A percentile compares a stretch with the other conserved stretches of the same genome.
phyloP scores from a whole-genome alignment of 1,140 invertebrate genomes.

The Daktulosphaira vitifoliae region DNA sequence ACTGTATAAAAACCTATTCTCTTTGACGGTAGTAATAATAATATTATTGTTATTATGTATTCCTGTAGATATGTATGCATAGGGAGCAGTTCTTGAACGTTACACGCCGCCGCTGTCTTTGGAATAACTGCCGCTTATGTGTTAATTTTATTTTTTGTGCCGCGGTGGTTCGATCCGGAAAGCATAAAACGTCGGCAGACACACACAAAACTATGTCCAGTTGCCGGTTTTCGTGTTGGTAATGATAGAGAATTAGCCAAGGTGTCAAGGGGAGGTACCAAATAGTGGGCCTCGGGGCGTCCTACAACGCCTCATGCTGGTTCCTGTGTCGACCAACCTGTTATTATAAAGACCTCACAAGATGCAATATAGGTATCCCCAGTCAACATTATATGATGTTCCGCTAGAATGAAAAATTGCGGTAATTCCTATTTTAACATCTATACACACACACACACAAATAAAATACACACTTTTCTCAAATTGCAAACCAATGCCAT shows the following conservation, averaged over 20 bases:
- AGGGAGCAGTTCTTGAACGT: too few relatives aligned
- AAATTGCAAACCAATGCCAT: too few relatives aligned
- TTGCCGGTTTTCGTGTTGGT: slow-evolving; percentile 22
- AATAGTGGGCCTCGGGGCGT: slow-evolving; percentile 27
- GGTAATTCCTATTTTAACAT: slow-evolving; percentile 12
- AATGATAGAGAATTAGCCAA: slow-evolving; percentile 33
- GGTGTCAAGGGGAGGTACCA: slow-evolving; percentile 32
- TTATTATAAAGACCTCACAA: slow-evolving; percentile 33
- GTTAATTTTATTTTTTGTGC: slow-evolving; percentile 13
- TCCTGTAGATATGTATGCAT: too few relatives aligned
- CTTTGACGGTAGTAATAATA: too few relatives aligned
- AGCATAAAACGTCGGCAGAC: slow-evolving; percentile 19
- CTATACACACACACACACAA: not conserved
- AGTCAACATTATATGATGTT: not conserved
- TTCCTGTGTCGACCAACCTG: slow-evolving; percentile 27
- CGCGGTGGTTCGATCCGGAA: slow-evolving; percentile 7
- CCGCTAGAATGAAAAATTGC: slow-evolving; percentile 19
- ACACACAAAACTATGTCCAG: slow-evolving; percentile 14
- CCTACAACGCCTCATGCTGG: slow-evolving; percentile 30
- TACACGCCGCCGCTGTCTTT: not conserved
- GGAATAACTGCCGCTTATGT: not conserved
- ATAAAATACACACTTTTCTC: too few relatives aligned
- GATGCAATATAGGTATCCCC: slow-evolving; percentile 15
- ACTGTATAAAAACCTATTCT: too few relatives aligned
- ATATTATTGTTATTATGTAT: too few relatives aligned